Percentiles rank a stretch among this genome's conserved stretches.
Conservation (phyloP, 2,797 vertebrate species). For the Gouania willdenowi region DNA sequence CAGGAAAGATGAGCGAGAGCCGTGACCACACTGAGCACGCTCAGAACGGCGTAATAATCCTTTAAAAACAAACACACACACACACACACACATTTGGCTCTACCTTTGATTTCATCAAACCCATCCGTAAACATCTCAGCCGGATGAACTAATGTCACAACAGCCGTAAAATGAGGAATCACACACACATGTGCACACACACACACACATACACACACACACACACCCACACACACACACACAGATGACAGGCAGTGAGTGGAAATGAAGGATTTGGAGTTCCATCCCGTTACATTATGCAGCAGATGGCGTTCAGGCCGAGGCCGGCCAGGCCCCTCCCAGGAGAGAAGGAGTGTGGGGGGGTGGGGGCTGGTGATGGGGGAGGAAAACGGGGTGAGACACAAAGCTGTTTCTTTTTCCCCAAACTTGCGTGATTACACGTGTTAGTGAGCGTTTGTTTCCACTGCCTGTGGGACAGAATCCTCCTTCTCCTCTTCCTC, state of each 20-base stretch:
- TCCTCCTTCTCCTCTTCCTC: constrained; percentile 21
- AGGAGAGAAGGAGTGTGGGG: constrained; percentile 60
- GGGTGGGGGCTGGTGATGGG: constrained; percentile 53
- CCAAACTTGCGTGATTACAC: constrained; percentile 40
- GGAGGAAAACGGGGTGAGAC: constrained; percentile 57
- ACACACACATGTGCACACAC: constrained; percentile 44
- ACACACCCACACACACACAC: constrained; percentile 41
- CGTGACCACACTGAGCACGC: constrained; percentile 1
- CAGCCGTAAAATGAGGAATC: constrained; percentile 69
- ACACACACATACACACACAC: constrained; percentile 39
- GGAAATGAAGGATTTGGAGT: constrained; percentile 83
- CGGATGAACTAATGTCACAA: constrained; percentile 51
- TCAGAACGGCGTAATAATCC: constrained; percentile 27
- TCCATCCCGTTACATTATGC: constrained; percentile 82
- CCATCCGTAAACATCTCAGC: constrained; percentile 37
- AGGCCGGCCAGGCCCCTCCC: constrained; percentile 78
- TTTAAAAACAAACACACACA: constrained; percentile 2
- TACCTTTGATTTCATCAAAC: constrained; percentile 31
- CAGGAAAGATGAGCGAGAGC: too few relatives aligned
- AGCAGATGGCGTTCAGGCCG: constrained; percentile 81
- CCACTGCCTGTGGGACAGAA: constrained; percentile 17
- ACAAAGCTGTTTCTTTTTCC: constrained; percentile 58
- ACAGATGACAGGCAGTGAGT: constrained; percentile 77
- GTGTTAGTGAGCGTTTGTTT: constrained; percentile 40
- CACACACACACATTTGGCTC: constrained; percentile 13